Evolutionary conservation across 2,888 invertebrate species (phyloP).

Genomic region (Neoitamus cyanurus): DNA sequence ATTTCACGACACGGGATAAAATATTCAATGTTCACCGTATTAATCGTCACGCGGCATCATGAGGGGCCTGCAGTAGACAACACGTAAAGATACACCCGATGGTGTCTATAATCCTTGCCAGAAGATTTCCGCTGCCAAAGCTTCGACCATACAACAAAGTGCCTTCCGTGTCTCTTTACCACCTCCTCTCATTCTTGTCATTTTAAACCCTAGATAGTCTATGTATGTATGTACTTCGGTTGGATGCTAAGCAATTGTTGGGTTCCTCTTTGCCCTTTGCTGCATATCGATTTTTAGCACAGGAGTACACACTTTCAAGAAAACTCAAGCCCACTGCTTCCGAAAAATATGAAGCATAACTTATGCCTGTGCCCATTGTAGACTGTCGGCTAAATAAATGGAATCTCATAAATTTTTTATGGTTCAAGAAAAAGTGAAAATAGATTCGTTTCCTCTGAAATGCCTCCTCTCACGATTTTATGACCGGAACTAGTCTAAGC

Average conservation of each 20-base stretch:
- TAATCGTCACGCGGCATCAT: not conserved
- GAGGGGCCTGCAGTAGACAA: not conserved
- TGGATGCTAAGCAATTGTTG: not conserved
- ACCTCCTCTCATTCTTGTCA: not conserved
- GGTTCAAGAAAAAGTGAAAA: constrained; percentile 9
- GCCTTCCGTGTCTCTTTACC: not conserved
- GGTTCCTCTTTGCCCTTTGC: not conserved
- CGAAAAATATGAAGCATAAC: not conserved
- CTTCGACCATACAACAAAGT: not conserved
- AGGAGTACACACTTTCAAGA: not conserved
- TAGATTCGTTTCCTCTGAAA: constrained; percentile 8
- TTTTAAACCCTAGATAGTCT: not conserved
- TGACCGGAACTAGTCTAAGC: not conserved
- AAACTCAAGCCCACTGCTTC: not conserved
- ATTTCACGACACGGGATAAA: not conserved
- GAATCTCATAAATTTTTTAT: constrained; percentile 11
- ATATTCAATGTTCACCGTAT: not conserved
- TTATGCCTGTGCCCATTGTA: not conserved
- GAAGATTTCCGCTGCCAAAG: not conserved
- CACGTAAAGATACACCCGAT: not conserved
- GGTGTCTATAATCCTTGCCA: not conserved
- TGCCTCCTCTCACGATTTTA: not conserved
- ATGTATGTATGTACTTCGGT: too few species aligned
- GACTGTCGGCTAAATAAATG: constrained; percentile 13
- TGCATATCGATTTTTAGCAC: not conserved